Base-by-base conservation (phyloP, 2,113 vertebrate species). In the Melanostigma gelatinosum region DNA sequence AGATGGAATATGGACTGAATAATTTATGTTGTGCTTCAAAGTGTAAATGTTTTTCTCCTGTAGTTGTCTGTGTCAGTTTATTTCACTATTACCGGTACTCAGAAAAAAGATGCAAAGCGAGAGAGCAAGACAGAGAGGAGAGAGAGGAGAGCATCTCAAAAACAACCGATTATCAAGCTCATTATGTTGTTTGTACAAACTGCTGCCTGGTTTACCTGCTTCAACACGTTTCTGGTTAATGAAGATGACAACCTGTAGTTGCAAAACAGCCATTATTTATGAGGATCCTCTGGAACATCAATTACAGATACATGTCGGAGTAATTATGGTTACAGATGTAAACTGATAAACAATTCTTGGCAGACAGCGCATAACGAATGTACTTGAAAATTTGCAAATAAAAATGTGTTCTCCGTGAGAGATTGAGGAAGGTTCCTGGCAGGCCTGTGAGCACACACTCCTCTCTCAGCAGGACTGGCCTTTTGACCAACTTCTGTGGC, bases 101-200 rank as follows among this genome's bases (percentile, higher is more conserved):
- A 29, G 27, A 48, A 18, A 77, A 76, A 15, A 29, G 15, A 61
- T 50, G 62, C 50, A 32, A 5, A 29, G 11, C 0, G 1, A 58
- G 18, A 60, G 7, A 44, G 27, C 6, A 15, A 42, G 20, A 77
- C 24, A 34, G 18, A 22, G 65, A 22, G 48, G 61, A 22, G 61
- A 44, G 44, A 34, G 16, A 75, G 12, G 71, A 10, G 58, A 15
- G 10, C 62, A 24, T 44, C 24, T 67, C 34, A 42, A 70, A 44
- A 81, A 66, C 63, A 48, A 15, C 32, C 72, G 48, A 79, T 76
- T 65, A 73, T 80, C 70, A 61, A 48, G 61, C 50, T 62, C 48
- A 72, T 86, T 70, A 76, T 7, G 38, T 32, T 70, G 58, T 82
- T 82, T 60, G 62, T 36, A 22, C 57, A 57, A 75, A 69, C 1